Conservation (phyloP, 1,140 invertebrate genomes). For the Sitobion miscanthi region DNA sequence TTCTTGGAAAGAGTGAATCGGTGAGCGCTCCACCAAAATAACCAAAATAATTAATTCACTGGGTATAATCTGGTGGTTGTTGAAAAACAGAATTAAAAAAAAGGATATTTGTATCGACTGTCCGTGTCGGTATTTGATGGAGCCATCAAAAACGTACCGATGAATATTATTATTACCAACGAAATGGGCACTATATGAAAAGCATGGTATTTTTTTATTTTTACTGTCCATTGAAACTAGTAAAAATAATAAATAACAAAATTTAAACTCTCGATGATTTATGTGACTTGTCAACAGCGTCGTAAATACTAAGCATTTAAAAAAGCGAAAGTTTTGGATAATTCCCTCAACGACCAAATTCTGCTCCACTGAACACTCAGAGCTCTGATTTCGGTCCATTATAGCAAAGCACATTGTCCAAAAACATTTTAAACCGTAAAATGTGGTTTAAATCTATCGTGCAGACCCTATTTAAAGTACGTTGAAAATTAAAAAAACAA, state of each 20-base stretch:
- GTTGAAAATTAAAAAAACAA: constrained; percentile 6
- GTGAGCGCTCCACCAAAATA: neutral
- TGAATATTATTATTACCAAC: neutral
- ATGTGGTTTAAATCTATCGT: neutral
- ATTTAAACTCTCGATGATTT: constrained; percentile 26
- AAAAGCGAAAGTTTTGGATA: constrained; percentile 22
- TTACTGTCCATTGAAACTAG: neutral
- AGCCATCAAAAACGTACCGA: neutral
- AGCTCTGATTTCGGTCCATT: constrained; percentile 16
- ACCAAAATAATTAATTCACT: constrained; percentile 1
- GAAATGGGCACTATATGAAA: neutral
- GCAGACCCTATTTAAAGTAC: neutral
- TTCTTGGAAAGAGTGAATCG: neutral
- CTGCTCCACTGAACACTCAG: neutral
- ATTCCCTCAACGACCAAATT: neutral
- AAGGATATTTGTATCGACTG: neutral
- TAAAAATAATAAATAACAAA: constrained; percentile 34
- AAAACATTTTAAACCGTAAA: constrained; percentile 7
- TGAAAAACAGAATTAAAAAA: neutral
- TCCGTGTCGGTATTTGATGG: neutral
- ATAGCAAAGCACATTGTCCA: neutral
- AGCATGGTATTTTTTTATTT: neutral
- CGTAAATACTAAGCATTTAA: constrained; percentile 40
- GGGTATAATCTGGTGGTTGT: neutral
- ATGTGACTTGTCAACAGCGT: neutral